These are phyloP conservation scores for Ovis canadensis DNA, from an alignment of 2,113 vertebrate species.

Conservation along the genomic window DNA sequence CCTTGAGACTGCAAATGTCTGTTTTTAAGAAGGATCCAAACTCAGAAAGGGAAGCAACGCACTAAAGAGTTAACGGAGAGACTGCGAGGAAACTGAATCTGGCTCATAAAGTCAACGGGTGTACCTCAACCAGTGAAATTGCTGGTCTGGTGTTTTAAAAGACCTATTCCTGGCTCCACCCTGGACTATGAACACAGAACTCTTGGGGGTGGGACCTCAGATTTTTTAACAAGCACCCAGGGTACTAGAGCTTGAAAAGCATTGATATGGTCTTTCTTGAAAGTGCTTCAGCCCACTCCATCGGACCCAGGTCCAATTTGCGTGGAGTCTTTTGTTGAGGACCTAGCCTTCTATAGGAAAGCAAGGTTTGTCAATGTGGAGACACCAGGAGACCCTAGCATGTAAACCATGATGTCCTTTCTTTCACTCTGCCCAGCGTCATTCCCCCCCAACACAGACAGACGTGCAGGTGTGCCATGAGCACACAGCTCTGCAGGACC, in stretches of 20 bases:
- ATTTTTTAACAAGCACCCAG: background rate
- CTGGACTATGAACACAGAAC: background rate
- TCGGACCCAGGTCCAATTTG: no score
- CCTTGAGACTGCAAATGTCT: background rate
- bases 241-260: background rate
- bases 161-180: background rate
- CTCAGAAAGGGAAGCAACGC: background rate
- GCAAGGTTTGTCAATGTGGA: background rate
- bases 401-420: background rate
- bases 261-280: background rate
- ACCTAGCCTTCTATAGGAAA: background rate
- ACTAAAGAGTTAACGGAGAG: background rate
- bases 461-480: accelerated
- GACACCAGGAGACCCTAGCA: background rate
- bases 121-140: background rate
- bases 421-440: background rate
- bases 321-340: background rate
- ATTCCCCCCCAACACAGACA: background rate
- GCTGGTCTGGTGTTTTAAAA: background rate
- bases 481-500: background rate
- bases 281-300: no score
- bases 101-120: background rate
- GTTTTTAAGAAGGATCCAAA: background rate
- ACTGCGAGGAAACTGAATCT: background rate
- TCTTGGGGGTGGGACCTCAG: background rate